A percentile compares a stretch with the other conserved stretches of the same genome.
These are phyloP conservation scores for Cyclophora albipunctata DNA, from an alignment of 2,888 invertebrate genomes.

Conservation along the genomic window DNA sequence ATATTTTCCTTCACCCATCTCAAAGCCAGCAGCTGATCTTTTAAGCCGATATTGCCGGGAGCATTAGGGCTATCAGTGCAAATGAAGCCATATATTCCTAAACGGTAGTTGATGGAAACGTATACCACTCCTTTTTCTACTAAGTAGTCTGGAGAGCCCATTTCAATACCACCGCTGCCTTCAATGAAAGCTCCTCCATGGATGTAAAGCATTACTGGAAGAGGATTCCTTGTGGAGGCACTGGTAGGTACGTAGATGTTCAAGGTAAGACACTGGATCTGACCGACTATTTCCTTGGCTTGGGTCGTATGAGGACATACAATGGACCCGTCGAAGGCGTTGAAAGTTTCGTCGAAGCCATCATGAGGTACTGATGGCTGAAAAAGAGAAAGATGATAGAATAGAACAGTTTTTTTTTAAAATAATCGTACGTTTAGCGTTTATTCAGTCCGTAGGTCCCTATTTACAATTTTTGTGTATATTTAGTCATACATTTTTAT, in stretches of 20 bases:
- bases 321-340: conserved; percentile 7
- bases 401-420: too few species aligned
- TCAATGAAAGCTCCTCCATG: not conserved
- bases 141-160: conserved; percentile 21
- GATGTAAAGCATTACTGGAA: not conserved
- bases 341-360: conserved; percentile 16
- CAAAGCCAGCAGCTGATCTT: conserved; percentile 30
- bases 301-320: conserved; percentile 2
- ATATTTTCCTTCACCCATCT: conserved; percentile 33
- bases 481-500: too few species aligned
- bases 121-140: conserved; percentile 26
- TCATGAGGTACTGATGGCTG: conserved; percentile 3
- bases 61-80: conserved; percentile 26
- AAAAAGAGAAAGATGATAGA: not conserved
- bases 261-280: not conserved
- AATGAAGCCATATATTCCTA: conserved; percentile 35
- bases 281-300: not conserved
- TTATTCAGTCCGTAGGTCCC: too few species aligned
- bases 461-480: too few species aligned
- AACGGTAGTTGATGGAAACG: conserved; percentile 31
- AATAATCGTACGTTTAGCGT: too few species aligned
- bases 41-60: conserved; percentile 34
- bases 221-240: not conserved
- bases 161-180: not conserved
- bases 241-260: not conserved